Base-by-base conservation (phyloP, 1,140 invertebrate genomes). In the Caerostris extrusa region DNA sequence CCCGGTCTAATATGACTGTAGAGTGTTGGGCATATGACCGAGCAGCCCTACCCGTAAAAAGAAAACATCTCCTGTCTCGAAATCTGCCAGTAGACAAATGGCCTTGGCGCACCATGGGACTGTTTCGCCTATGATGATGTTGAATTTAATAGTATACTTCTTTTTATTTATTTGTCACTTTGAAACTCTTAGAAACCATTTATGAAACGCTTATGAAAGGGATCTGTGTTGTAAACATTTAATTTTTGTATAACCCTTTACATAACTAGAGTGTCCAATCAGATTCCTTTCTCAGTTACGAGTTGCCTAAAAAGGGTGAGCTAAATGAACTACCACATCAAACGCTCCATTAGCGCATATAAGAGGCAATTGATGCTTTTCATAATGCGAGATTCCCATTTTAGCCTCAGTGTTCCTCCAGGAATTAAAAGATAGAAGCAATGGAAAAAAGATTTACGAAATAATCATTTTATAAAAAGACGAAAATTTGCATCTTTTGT, bases 281-380 rank as follows among this genome's bases (percentile, higher is more conserved):
- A 81, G 19, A 81, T 81, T 7, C 77, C n/a, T 12, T 71, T 8
- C 69, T 71, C 34, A n/a, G 69, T 81, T 81, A 81, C 50, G 77
- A 81, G 19, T 81, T 10, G 34, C 77, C 77, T 55, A 81, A 81
- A 81, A 81, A 81, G 77, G 77, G 77, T 7, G 77, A 81, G 50
- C 50, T 81, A 81, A 81, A 81, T 81, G 77, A 55, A 55, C 77
- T 50, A 81, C 77, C 77, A 34, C 77, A 81, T 81, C 77, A 81
- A 81, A 81, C 53, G 77, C 53, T 55, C 77, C 77, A 81, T 81
- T 81, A 81, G 77, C 53, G 77, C 7, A 53, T 7, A 81, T 81
- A 81, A 81, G 12, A 55, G 77, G 3, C n/a, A 81, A 81, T 10
- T 81, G 77, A 55, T 55, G 77, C 50, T 81, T 53, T 34, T 12